Evolutionary conservation across 2,888 invertebrate genomes (phyloP).

Genomic region (Pelosia muscerda): DNA sequence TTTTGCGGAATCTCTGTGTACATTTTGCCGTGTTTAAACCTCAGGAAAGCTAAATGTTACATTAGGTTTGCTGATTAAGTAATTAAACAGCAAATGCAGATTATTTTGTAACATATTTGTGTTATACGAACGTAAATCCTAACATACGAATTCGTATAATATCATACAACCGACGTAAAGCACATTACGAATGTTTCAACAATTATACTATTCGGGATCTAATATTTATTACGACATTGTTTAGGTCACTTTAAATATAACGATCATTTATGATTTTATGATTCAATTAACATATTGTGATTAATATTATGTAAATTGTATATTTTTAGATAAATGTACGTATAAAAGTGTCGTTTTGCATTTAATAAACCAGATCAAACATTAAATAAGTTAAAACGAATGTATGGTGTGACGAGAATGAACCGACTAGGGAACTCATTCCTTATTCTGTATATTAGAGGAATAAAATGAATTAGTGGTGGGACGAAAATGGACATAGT

Average conservation of each 20-base stretch:
- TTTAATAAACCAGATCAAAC: neutral
- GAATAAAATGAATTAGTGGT: too few relatives aligned
- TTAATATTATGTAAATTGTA: too few relatives aligned
- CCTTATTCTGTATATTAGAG: too few relatives aligned
- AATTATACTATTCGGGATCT: neutral
- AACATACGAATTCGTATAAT: constrained; percentile 11
- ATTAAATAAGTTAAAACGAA: too few relatives aligned
- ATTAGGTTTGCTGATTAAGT: constrained; percentile 40
- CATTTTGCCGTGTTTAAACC: constrained; percentile 32
- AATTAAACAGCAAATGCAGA: constrained; percentile 41
- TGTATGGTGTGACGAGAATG: too few relatives aligned
- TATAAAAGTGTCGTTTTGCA: neutral
- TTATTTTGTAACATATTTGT: constrained; percentile 44
- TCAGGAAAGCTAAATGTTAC: constrained; percentile 29
- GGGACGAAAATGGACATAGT: too few relatives aligned
- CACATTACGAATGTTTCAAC: neutral
- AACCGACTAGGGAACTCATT: too few relatives aligned
- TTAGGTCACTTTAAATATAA: neutral
- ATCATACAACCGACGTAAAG: constrained; percentile 1
- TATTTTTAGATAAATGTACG: too few relatives aligned
- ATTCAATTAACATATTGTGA: neutral
- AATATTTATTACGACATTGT: neutral
- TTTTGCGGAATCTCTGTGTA: constrained; percentile 34
- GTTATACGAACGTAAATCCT: constrained; percentile 25
- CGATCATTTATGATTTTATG: neutral